These are phyloP conservation scores for Neomorphus geoffroyi DNA, from an alignment of 2,797 vertebrate species.

Conservation along the genomic window DNA sequence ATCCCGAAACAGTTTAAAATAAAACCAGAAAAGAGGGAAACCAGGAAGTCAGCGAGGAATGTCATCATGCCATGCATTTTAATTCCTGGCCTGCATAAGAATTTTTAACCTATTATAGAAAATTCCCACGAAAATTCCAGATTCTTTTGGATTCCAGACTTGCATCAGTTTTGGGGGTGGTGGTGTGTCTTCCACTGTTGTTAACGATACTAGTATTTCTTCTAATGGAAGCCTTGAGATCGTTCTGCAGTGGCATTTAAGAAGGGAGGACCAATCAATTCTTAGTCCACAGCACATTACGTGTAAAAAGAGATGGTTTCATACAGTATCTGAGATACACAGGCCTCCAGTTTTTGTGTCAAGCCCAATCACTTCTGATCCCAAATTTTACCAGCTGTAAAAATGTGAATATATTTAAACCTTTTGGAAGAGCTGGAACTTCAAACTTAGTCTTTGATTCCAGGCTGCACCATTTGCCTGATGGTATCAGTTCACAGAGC, in stretches of 20 bases:
- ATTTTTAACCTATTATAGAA: background rate
- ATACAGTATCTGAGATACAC: rapidly evolving
- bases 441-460: background rate
- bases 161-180: background rate
- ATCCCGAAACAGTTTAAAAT: background rate
- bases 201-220: background rate
- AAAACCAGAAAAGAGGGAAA: background rate
- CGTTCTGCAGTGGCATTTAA: background rate
- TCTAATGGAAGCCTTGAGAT: background rate
- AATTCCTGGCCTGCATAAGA: background rate
- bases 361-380: background rate
- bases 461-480: background rate
- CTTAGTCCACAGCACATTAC: background rate
- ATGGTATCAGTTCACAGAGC: background rate
- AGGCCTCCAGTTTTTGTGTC: background rate
- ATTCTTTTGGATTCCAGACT: background rate
- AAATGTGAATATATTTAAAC: background rate
- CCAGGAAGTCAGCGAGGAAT: background rate
- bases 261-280: background rate
- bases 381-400: background rate
- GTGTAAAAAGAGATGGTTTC: background rate
- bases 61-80: background rate
- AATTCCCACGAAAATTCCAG: background rate
- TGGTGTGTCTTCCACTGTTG: background rate
- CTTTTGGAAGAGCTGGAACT: background rate